Evolutionary conservation across 64 coral and sea anemone species (phyloP), one percentile per base, ranked within the genome.

Genomic region (Montipora capricornis): DNA sequence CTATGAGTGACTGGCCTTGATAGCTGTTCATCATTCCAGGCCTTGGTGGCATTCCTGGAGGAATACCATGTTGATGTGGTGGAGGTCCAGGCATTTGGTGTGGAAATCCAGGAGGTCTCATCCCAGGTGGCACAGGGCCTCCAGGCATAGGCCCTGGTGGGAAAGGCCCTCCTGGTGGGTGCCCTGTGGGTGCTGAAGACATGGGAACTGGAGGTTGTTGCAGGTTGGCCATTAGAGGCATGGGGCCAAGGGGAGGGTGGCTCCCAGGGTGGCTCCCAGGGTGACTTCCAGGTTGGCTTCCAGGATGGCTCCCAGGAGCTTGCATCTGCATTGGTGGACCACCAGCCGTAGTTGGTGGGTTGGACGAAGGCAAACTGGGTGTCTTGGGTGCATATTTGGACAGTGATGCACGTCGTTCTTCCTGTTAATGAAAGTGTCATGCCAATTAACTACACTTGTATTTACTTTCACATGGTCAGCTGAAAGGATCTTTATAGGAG

Each of bases 321-420:
- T 90, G 92, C 44, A 89, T 57, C 44, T 83, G 73, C 44, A 97
- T 7, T 10, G 83, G 92, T 64, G 92, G 81, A 24, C 71, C 83
- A 20, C 69, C 68, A 29, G 45, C 83, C 64, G 91, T 94, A 8
- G 93, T 91, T 29, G 90, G 88, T 45, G 94, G 61, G 60, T 89
- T 94, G 29, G 93, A 64, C 48, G 98, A 94, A 6, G 95, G 95
- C 77, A 96, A 61, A 92, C 90, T 95, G 55, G 88, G 98, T 76
- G 98, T 99, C 77, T 94, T 89, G 15, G 84, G 70, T 64, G 89
- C 92, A 94, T 99, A 99, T 53, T 94, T 96, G 57, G 95, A 85
- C 49, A 96, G 57, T 17, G 92, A 68, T 68, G 98, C 98, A 47
- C 95, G 79, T 37, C 96, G 87, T 92, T 99, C 94, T 81, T 99